A percentile compares a stretch with the other conserved stretches of the same genome.
Conservation (phyloP, 2,113 vertebrate species). For the Sinocyclocheilus anshuiensis region DNA sequence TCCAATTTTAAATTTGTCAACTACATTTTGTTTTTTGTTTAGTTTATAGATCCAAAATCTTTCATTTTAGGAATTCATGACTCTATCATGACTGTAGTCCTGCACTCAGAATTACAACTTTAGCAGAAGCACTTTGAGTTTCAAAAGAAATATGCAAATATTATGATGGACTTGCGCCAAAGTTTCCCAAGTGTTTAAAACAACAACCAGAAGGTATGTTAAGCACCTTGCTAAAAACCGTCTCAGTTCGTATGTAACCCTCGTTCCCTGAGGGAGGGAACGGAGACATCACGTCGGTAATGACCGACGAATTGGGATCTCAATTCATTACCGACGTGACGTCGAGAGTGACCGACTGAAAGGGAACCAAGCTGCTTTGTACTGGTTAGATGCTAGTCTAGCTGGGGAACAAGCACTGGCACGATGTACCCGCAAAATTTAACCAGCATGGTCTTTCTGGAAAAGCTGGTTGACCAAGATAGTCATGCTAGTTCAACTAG, state of each 20-base stretch:
- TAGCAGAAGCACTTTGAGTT: neutral
- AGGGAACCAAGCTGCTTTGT: neutral
- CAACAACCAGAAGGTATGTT: constrained; percentile 5
- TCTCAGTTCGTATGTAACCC: too few relatives aligned
- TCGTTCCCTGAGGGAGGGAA: too few relatives aligned
- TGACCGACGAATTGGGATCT: too few relatives aligned
- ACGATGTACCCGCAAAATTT: neutral
- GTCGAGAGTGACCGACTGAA: too few relatives aligned
- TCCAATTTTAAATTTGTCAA: too few relatives aligned
- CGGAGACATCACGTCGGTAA: too few relatives aligned
- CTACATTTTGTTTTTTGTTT: too few relatives aligned
- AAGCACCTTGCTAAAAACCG: neutral
- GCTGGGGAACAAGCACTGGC: neutral
- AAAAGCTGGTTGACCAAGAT: neutral
- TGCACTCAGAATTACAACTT: neutral
- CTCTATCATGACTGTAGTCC: neutral
- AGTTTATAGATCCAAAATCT: neutral
- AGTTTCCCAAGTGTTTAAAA: constrained; percentile 2
- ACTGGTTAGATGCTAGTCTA: neutral
- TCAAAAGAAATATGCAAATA: neutral
- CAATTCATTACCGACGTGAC: too few relatives aligned
- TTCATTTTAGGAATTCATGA: neutral
- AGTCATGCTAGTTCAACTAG: neutral
- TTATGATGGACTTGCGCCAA: too few relatives aligned
- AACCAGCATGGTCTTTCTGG: neutral